Percentiles rank a stretch among this genome's conserved stretches.
Evolutionary conservation across 2,888 invertebrate species (phyloP).

Genomic region (Habroteleia sp.): DNA sequence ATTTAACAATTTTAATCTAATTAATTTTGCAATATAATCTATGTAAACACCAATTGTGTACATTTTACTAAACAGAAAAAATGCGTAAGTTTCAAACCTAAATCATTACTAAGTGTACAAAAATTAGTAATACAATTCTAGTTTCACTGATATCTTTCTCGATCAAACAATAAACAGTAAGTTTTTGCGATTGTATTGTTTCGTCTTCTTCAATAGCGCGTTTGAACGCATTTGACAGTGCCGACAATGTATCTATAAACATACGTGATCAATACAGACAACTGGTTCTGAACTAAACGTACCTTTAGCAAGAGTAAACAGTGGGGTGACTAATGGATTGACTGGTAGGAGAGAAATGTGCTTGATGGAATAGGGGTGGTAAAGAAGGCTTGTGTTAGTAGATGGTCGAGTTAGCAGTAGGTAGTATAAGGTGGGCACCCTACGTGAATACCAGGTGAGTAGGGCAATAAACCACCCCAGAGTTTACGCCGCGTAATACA

Average conservation of each 20-base stretch:
- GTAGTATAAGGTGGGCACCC: conserved; percentile 62
- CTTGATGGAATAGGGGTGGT: conserved; percentile 58
- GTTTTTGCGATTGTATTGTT: background rate
- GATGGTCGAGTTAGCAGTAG: conserved; percentile 47
- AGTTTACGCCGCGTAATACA: conserved; percentile 34
- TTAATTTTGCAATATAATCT: no score
- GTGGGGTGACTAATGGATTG: conserved; percentile 59
- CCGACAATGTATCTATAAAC: conserved; percentile 58
- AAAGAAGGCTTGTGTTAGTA: conserved; percentile 50
- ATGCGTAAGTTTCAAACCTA: no score
- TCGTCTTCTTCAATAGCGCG: background rate
- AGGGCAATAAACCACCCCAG: conserved; percentile 57
- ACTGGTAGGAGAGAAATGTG: conserved; percentile 59
- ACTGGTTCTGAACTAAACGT: conserved; percentile 54
- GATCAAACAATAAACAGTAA: conserved; percentile 2
- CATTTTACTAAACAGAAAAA: no score
- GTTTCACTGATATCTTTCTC: no score
- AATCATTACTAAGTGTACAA: no score
- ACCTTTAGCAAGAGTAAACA: conserved; percentile 55
- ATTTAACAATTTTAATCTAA: no score
- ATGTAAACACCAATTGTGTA: no score
- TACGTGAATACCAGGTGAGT: conserved; percentile 61
- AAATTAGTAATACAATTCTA: no score
- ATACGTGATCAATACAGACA: conserved; percentile 59
- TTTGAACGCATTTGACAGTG: conserved; percentile 34